Conservation (phyloP, 2,797 vertebrate genomes). For the Mormyrus hasselquistii region DNA sequence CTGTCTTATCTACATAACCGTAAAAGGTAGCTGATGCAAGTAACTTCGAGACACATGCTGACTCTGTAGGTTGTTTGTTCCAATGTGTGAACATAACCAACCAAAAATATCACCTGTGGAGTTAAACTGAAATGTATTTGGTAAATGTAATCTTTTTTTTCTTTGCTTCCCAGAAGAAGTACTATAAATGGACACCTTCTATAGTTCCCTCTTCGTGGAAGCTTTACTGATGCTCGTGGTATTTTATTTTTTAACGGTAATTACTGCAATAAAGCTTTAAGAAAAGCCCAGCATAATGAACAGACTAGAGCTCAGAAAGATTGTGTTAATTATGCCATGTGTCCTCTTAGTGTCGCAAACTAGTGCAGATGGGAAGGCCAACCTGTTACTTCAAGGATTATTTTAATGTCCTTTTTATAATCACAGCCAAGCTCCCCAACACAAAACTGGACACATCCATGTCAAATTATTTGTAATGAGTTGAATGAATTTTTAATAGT, state of each 20-base stretch:
- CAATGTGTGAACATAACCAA: not conserved
- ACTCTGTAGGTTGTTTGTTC: not conserved
- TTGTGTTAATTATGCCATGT: not conserved
- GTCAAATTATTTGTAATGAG: not conserved
- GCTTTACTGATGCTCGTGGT: not conserved
- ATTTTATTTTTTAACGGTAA: not conserved
- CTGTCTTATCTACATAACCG: not conserved
- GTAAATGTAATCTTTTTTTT: not conserved
- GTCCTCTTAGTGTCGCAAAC: not conserved
- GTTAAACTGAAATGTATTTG: not conserved
- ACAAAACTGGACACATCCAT: not conserved
- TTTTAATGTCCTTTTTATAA: not conserved
- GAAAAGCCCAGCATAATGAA: not conserved
- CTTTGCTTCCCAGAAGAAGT: not conserved
- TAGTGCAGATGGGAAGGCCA: not conserved
- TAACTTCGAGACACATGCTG: not conserved
- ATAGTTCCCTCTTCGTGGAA: not conserved
- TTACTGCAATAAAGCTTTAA: not conserved
- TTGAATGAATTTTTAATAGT: not conserved
- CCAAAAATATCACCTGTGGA: not conserved
- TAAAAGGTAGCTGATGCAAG: not conserved
- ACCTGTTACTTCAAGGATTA: not conserved
- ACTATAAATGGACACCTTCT: not conserved
- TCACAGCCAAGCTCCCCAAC: not conserved
- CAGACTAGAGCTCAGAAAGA: not conserved